Evolutionary conservation across 1,140 invertebrate species (phyloP), one percentile per base, ranked within the genome.

Genomic region (Trichoplusia ni): DNA sequence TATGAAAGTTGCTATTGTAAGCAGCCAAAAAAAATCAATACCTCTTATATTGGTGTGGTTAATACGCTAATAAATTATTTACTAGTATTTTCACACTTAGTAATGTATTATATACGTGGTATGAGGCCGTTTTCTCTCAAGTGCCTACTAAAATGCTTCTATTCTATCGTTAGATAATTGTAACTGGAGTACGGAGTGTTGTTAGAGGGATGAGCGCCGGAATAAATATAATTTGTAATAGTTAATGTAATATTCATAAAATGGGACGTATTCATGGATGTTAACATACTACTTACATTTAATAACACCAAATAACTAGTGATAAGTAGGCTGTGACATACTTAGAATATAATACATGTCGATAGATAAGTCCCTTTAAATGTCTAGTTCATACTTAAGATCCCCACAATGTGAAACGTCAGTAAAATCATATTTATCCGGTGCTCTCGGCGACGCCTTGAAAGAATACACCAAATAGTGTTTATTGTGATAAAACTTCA

Each of bases 141-240:
- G 73, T 75, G 73, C 73, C 73, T 75, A 69, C 67, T 70, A 53
- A 58, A 64, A 64, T 70, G 67, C 73, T 72, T 67, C 66, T 69
- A 71, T 61, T 71, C 67, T 69, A 69, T 70, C 47, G 62, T 71
- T 69, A 75, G 64, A 56, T 60, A 64, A 60, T 37, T 65, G 13
- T 61, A 51, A 59, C 42, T 53, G 59, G 58, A 49, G 56, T 54
- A 59, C 47, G 38, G 38, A 62, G 37, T 63, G 37, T 46, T 44
- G 35, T 51, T 37, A 46, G 42, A 54, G 23, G 54, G 59, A 18
- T 14, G 44, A 68, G 61, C 68, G 62, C 56, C 64, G 60, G 56
- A 31, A 13, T 60, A 37, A 60, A 18, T 27, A 63, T 21, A 8
- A 46, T 31, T 38, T 6, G 11, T 11, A 21, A 51, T 35, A 33